Conservation (phyloP, 2,888 invertebrate genomes). For the Dolichomitus sp. region DNA sequence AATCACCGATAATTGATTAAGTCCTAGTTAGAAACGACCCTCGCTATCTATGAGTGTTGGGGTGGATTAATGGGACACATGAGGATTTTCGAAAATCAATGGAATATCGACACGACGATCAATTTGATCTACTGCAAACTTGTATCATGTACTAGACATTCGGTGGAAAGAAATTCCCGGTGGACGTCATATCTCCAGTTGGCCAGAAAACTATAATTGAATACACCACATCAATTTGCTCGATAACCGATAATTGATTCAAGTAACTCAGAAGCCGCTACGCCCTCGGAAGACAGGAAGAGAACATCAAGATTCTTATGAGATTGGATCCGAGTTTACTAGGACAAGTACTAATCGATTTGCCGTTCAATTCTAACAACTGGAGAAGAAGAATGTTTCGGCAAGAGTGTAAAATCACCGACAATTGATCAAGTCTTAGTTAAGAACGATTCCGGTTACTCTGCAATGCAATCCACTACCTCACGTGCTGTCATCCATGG, state of each 20-base stretch:
- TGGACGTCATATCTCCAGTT: too few relatives aligned
- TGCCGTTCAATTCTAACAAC: not conserved
- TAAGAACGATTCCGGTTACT: not conserved
- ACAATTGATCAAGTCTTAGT: slow-evolving; percentile 8
- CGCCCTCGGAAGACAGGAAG: too few relatives aligned
- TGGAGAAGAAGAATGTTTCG: slow-evolving; percentile 5
- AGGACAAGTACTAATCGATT: slow-evolving; percentile 11
- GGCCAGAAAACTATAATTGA: too few relatives aligned
- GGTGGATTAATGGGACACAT: not conserved
- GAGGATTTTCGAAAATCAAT: not conserved
- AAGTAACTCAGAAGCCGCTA: too few relatives aligned
- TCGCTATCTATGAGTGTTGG: not conserved
- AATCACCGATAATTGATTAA: slow-evolving; percentile 25
- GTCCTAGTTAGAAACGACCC: not conserved
- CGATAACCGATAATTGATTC: too few relatives aligned
- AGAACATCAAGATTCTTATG: not conserved
- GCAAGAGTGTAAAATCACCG: slow-evolving; percentile 1
- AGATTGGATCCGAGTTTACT: not conserved
- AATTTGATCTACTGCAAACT: too few relatives aligned
- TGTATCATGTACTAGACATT: too few relatives aligned
- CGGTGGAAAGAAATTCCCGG: too few relatives aligned
- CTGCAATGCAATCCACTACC: not conserved
- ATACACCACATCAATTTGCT: too few relatives aligned
- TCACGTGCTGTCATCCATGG: not conserved
- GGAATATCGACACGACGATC: too few relatives aligned